Evolutionary conservation across 2,888 invertebrate genomes (phyloP).

Genomic region (Fragum sueziense): DNA sequence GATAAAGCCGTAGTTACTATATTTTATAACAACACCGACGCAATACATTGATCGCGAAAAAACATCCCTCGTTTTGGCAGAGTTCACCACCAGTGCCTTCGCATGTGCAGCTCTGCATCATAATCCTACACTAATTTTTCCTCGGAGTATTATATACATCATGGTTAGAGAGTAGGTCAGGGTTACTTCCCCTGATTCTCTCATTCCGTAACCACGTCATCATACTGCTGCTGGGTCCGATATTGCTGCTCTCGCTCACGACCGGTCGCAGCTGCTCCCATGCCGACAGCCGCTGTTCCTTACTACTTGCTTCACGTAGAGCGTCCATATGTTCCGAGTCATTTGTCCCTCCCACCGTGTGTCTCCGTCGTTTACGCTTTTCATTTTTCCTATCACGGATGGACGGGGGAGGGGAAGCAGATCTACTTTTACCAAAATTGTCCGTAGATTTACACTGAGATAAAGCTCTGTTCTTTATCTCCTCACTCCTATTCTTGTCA

Average conservation of each 20-base stretch:
- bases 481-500: constrained; percentile 33
- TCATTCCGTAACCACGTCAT: constrained; percentile 83
- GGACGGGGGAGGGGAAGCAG: constrained; percentile 58
- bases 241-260: constrained; percentile 59
- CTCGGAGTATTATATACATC: constrained; percentile 14
- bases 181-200: constrained; percentile 83
- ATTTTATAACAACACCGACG: too few species aligned
- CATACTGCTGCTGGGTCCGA: constrained; percentile 70
- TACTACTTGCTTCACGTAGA: constrained; percentile 65
- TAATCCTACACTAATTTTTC: constrained; percentile 30
- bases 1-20: too few species aligned
- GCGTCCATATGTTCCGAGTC: constrained; percentile 88
- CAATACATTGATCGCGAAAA: too few species aligned
- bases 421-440: constrained; percentile 26
- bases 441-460: constrained; percentile 7
- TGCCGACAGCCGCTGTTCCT: constrained; percentile 69
- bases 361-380: constrained; percentile 85
- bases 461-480: neutral
- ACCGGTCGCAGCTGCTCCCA: constrained; percentile 81
- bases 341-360: constrained; percentile 96
- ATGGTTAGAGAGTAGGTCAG: constrained; percentile 59
- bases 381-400: constrained; percentile 58
- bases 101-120: too few species aligned
- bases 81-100: too few species aligned
- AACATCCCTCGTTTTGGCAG: too few species aligned